Evolutionary conservation across 2,888 invertebrate genomes (phyloP).

Genomic region (Agonopterix arenella): DNA sequence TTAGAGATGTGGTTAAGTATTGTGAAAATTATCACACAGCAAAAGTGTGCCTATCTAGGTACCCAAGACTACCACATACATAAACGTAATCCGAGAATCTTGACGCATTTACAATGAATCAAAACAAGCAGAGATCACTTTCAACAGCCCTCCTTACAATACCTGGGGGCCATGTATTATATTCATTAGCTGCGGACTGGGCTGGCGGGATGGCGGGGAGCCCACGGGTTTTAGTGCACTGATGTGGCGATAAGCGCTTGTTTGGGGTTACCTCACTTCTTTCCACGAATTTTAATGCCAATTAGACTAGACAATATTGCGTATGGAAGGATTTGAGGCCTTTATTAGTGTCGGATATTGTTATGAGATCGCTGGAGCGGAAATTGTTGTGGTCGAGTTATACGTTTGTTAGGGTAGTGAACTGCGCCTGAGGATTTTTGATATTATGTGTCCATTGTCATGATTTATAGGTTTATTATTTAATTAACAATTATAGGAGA

Average conservation of each 20-base stretch:
- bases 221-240: conserved; percentile 32
- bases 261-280: conserved; percentile 66
- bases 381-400: conserved; percentile 26
- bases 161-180: conserved; percentile 60
- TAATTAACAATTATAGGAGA: too few relatives aligned
- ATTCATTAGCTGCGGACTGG: conserved; percentile 48
- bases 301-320: conserved; percentile 70
- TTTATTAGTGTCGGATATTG: conserved; percentile 73
- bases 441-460: too few relatives aligned
- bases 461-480: too few relatives aligned
- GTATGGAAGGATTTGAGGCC: conserved; percentile 57
- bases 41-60: too few relatives aligned
- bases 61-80: too few relatives aligned
- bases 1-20: too few relatives aligned
- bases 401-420: too few relatives aligned
- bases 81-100: too few relatives aligned
- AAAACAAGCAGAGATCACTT: conserved; percentile 11
- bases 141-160: conserved; percentile 28
- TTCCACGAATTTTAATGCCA: conserved; percentile 64
- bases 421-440: too few relatives aligned
- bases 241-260: conserved; percentile 67
- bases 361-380: conserved; percentile 54
- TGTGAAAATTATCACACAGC: too few relatives aligned
- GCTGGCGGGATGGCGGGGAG: conserved; percentile 21
- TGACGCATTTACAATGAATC: neutral